A percentile compares a stretch with the other conserved stretches of the same genome.
These are phyloP conservation scores for Pseudochromis fuscus DNA, from an alignment of 2,797 vertebrate species.

Conservation along the genomic window DNA sequence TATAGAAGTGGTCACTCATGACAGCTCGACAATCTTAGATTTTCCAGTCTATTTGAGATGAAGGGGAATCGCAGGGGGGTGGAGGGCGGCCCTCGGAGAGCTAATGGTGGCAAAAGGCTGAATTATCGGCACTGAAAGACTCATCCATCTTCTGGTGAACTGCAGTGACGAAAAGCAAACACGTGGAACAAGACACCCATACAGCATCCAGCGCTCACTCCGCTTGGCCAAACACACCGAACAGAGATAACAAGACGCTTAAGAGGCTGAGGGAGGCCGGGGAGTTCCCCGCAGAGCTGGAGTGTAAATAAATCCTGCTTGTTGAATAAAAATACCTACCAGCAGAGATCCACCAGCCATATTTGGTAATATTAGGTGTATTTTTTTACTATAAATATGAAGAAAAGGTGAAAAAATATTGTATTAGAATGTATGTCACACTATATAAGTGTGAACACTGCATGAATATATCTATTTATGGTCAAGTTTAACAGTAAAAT, in stretches of 20 bases:
- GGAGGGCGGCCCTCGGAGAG: slow-evolving; percentile 32
- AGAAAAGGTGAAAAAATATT: not conserved
- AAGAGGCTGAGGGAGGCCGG: slow-evolving; percentile 58
- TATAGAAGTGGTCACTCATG: slow-evolving; percentile 73
- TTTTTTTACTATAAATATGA: not conserved
- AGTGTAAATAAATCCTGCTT: slow-evolving; percentile 68
- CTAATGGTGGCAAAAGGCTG: slow-evolving; percentile 66
- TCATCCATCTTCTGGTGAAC: slow-evolving; percentile 85
- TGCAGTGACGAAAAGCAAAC: slow-evolving; percentile 82
- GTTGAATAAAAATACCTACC: slow-evolving; percentile 57
- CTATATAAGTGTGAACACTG: too few relatives aligned
- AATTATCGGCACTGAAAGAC: slow-evolving; percentile 72
- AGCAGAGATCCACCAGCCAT: slow-evolving; percentile 11
- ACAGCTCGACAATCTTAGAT: slow-evolving; percentile 68
- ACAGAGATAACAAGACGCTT: slow-evolving; percentile 79
- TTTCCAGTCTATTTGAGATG: slow-evolving; percentile 78
- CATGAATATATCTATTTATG: too few relatives aligned
- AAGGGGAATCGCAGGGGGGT: slow-evolving; percentile 63
- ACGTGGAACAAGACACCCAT: slow-evolving; percentile 81
- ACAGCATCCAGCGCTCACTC: slow-evolving; percentile 70
- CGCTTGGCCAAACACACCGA: slow-evolving; percentile 69
- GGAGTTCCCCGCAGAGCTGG: slow-evolving; percentile 54
- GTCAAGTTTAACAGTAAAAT: not conserved
- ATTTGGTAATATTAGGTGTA: slow-evolving; percentile 14
- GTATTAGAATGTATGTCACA: too few relatives aligned